Conservation (phyloP, 2,113 vertebrate genomes). For the Ceyx melanurus region DNA sequence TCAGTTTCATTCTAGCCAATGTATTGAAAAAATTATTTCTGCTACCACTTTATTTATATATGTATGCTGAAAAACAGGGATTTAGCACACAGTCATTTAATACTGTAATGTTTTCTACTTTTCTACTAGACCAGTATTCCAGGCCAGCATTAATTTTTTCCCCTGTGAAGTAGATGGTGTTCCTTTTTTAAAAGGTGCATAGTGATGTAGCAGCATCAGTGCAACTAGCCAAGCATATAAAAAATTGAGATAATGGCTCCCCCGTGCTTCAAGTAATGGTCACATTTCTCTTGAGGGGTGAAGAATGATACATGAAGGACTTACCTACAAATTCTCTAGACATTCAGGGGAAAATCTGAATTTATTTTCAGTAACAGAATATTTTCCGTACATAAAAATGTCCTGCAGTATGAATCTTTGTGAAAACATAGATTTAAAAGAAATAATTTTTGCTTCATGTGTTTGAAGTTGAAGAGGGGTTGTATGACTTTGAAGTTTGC, state of each 20-base stretch:
- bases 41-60: not conserved
- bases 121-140: not conserved
- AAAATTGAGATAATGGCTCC: not conserved
- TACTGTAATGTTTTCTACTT: not conserved
- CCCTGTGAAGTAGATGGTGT: not conserved
- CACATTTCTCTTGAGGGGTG: not conserved
- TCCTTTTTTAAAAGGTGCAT: not conserved
- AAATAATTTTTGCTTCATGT: not conserved
- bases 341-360: not conserved
- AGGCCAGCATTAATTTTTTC: not conserved
- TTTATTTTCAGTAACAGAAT: not conserved
- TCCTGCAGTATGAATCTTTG: rapidly evolving
- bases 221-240: not conserved
- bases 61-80: not conserved
- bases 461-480: not conserved
- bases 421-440: not conserved
- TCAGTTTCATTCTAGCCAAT: not conserved
- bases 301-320: not conserved
- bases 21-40: not conserved
- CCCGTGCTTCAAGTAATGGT: not conserved
- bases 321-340: not conserved
- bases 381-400: not conserved
- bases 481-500: not conserved
- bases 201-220: not conserved
- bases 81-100: not conserved